These are phyloP conservation scores for Polymixis flavicincta DNA, from an alignment of 2,888 invertebrate species.

Conservation along the genomic window DNA sequence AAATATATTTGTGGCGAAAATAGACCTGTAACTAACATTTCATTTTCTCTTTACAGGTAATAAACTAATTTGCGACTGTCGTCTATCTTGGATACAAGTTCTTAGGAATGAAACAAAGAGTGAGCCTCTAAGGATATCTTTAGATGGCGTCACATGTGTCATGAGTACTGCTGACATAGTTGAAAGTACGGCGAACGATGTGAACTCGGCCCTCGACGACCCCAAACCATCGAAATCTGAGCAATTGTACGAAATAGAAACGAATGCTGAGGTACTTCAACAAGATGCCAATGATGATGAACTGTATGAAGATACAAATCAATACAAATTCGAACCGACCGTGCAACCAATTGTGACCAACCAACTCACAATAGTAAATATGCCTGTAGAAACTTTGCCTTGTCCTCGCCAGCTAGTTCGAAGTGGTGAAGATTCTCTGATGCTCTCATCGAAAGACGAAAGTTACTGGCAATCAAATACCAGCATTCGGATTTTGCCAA, in stretches of 20 bases:
- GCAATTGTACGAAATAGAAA: slow-evolving; percentile 74
- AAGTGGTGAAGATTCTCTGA: slow-evolving; percentile 85
- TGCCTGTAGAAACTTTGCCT: slow-evolving; percentile 79
- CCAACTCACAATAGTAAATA: slow-evolving; percentile 79
- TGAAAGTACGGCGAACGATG: slow-evolving; percentile 58
- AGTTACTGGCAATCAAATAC: slow-evolving; percentile 81
- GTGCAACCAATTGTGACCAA: slow-evolving; percentile 73
- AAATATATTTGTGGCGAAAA: background rate
- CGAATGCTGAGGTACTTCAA: slow-evolving; percentile 72
- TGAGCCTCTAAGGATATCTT: slow-evolving; percentile 91
- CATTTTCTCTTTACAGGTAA: slow-evolving; percentile 91
- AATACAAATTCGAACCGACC: slow-evolving; percentile 79
- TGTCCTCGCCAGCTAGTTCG: slow-evolving; percentile 79
- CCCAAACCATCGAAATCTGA: slow-evolving; percentile 66
- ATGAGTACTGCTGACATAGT: slow-evolving; percentile 64
- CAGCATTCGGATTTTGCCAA: slow-evolving; percentile 71
- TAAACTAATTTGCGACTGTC: slow-evolving; percentile 95
- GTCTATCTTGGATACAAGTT: slow-evolving; percentile 94
- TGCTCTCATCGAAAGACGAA: slow-evolving; percentile 87
- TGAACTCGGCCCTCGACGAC: slow-evolving; percentile 50
- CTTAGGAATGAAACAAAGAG: slow-evolving; percentile 94
- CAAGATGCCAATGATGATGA: slow-evolving; percentile 76
- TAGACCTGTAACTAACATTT: background rate
- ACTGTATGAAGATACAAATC: slow-evolving; percentile 73
- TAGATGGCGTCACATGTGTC: slow-evolving; percentile 93